Percentiles rank a stretch among this genome's conserved stretches.
Evolutionary conservation across 2,888 invertebrate species (phyloP).

Genomic region (Mermis nigrescens): DNA sequence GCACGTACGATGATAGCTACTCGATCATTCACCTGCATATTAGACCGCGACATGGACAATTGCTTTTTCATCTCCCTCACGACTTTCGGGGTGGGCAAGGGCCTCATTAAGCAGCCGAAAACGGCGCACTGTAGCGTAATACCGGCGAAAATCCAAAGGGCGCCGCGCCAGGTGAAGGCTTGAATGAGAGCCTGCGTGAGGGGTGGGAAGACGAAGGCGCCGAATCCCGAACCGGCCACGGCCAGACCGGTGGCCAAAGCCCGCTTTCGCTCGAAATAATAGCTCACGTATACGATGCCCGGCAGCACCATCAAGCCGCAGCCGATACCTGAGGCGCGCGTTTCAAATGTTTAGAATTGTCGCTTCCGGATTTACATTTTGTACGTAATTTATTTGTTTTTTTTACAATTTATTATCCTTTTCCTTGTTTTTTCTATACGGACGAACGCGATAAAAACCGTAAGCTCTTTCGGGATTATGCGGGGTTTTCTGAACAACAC

Average conservation of each 20-base stretch:
- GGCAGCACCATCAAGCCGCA: slow-evolving; percentile 87
- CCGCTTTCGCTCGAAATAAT: slow-evolving; percentile 87
- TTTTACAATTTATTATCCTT: too few species aligned
- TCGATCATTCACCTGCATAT: background rate
- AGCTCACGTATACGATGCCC: slow-evolving; percentile 78
- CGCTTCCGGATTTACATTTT: too few species aligned
- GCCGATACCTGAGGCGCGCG: slow-evolving; percentile 78
- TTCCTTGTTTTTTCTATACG: too few species aligned
- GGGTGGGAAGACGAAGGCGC: slow-evolving; percentile 38
- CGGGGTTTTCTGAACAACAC: too few species aligned
- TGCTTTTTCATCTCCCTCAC: background rate
- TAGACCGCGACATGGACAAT: background rate
- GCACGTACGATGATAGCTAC: too few species aligned
- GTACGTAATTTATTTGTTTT: too few species aligned
- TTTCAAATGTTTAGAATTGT: too few species aligned
- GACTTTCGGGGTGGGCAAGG: slow-evolving; percentile 31
- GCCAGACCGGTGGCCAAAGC: slow-evolving; percentile 87
- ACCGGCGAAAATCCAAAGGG: slow-evolving; percentile 46
- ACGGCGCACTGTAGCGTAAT: slow-evolving; percentile 54
- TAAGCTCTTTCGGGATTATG: too few species aligned
- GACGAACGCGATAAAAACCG: too few species aligned
- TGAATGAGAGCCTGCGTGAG: slow-evolving; percentile 19
- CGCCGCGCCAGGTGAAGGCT: slow-evolving; percentile 40
- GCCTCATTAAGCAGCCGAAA: slow-evolving; percentile 63
- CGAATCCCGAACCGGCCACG: slow-evolving; percentile 72